Conservation (phyloP, 2,888 invertebrate species). For the Tipula vernalis region DNA sequence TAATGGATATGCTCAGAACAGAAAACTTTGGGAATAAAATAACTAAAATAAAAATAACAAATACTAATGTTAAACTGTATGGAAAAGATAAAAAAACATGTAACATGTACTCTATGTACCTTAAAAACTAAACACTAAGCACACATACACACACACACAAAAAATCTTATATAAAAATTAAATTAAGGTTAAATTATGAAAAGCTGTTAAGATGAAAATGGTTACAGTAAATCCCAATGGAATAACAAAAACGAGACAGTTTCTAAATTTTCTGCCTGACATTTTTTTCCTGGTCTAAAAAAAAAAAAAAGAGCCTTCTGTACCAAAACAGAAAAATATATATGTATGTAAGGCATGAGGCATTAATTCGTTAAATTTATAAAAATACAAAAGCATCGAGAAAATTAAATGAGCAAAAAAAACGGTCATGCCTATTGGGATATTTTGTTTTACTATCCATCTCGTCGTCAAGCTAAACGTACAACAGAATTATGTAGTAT, state of each 20-base stretch:
- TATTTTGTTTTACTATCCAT: background rate
- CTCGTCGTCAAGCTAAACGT: background rate
- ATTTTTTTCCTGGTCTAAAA: background rate
- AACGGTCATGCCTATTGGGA: background rate
- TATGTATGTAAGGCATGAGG: background rate
- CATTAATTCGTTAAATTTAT: background rate
- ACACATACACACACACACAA: background rate
- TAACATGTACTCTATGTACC: background rate
- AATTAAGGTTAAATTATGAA: constrained; percentile 9
- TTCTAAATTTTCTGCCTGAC: background rate
- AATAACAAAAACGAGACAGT: constrained; percentile 4
- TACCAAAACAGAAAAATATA: background rate
- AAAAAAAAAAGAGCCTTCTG: background rate
- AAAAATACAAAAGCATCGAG: background rate
- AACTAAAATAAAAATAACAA: background rate
- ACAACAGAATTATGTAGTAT: background rate
- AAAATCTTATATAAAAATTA: background rate
- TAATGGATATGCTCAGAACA: too few species aligned
- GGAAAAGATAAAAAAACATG: background rate
- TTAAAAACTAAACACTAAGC: background rate
- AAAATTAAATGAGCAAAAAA: background rate
- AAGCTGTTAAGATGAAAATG: constrained; percentile 7
- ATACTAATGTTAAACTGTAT: background rate
- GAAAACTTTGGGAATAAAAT: too few species aligned
- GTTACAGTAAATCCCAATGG: background rate